Base-by-base conservation (phyloP, 2,113 vertebrate species). In the Eulemur macaco region DNA sequence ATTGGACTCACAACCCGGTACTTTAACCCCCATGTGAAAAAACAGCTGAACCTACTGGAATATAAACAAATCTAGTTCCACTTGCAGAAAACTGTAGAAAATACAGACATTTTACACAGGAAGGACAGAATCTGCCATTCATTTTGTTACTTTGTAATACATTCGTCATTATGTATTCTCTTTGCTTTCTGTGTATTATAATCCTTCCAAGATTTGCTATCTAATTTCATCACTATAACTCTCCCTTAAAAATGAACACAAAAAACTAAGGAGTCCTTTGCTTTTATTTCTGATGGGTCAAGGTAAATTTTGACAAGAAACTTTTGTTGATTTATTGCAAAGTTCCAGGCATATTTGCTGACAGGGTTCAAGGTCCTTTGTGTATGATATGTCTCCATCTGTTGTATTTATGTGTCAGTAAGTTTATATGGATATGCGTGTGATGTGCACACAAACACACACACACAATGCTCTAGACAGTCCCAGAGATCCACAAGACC, bases 291-390 rank as follows among this genome's bases (percentile, higher is more conserved):
- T 64, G 27, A 63, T 34, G 18, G 77, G 21, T 78, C 69, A 89
- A 94, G 39, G 5, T 56, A 71, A 80, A 82, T 74, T 84, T 95
- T 94, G n/a, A 3, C 76, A 71, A 86, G 83, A 86, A 93, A 73
- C 17, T 54, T 92, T 45, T 58, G 10, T 20, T 91, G 71, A 71
- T 82, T 87, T 87, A 47, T 39, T 63, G 39, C 87, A 95, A 84
- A 69, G 12, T 78, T 91, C 54, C 8, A 58, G 42, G 42, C 17
- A 13, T 83, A 60, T 84, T 42, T 68, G 60, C 34, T 54, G 66
- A 86, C 4, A 88, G 27, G 15, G 31, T 81, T 18, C 6, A 50
- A 54, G 60, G 39, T 88, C 52, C 15, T 89, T 89, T 94, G 21
- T 76, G 18, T 64, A 27, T 68, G 34, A 52, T 80, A 68, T 83